Evolutionary conservation across 1,140 invertebrate genomes (phyloP), one percentile per base, ranked within the genome.

Genomic region (Chymomyza costata): DNA sequence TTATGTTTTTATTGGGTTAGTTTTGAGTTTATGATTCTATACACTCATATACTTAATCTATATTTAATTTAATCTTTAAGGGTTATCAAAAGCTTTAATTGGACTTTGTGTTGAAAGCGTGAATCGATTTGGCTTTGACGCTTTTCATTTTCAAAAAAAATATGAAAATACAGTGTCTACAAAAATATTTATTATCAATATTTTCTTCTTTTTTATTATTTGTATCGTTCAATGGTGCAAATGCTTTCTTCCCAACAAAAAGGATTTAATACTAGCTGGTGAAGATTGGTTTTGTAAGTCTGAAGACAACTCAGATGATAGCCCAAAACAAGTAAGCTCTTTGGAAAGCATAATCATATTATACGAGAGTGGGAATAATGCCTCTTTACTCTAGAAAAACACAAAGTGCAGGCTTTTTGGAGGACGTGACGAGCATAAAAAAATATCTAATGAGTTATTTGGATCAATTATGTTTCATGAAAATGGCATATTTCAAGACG

Each of bases 201-300:
- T 35, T 15, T 43, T 63, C 10, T 38, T 63, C 15, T 64, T 51
- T 31, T 17, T 55, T n/a, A 49, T 56, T 19, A 50, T 18, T 21
- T 44, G 45, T 5, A 44, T 43, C 48, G 1, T 31, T 6, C 60
- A 30, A 21, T 74, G 54, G 38, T 74, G 69, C 11, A 74, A 74
- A 8, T 74, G 64, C 6, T 74, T 68, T 15, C 15, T 21, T 0
- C 69, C 69, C 2, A 59, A 43, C 30, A 7, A 55, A 2, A 65
- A 68, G 30, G 69, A 74, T 41, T 17, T 74, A 5, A 38, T 68
- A 16, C 64, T 51, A 11, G 64, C 69, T 1, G 65, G 69, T n/a
- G 51, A 21, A 3, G 69, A 74, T 40, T 74, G 69, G 69, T 18
- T 48, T 19, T 68, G 64, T 14, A 34, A 34, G 14, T 32, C 51